phyloP scores from a whole-genome alignment of 2,797 vertebrate genomes.

The Manis pentadactyla region DNA sequence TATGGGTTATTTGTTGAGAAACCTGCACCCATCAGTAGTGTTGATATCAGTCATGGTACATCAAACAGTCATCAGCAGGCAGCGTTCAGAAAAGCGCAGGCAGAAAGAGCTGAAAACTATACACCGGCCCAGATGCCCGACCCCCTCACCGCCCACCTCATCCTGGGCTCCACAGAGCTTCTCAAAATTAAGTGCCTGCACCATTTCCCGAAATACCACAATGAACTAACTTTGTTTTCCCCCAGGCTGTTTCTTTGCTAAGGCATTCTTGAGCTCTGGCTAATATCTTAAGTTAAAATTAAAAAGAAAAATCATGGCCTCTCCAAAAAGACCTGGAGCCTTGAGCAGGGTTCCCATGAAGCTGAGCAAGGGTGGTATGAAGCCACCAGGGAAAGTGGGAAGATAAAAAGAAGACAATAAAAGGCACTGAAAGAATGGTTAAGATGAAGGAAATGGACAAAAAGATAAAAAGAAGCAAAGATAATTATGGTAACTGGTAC shows the following conservation, averaged over 20 bases:
- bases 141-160: background rate
- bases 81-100: background rate
- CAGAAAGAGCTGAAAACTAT: background rate
- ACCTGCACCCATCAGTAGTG: background rate
- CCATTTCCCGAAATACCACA: background rate
- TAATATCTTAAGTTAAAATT: conserved; percentile 25
- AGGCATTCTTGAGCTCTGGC: background rate
- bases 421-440: background rate
- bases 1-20: background rate
- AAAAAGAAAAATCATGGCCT: background rate
- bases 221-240: background rate
- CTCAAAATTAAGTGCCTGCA: background rate
- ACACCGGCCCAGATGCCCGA: background rate
- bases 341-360: background rate
- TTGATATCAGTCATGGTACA: background rate
- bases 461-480: background rate
- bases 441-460: conserved; percentile 5
- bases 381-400: background rate
- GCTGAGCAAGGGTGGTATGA: background rate
- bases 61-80: background rate
- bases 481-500: background rate
- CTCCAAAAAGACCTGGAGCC: background rate
- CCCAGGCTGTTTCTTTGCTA: background rate
- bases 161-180: background rate
- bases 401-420: background rate